phyloP scores from a whole-genome alignment of 2,113 vertebrate species.

The Pelusios castaneus region DNA sequence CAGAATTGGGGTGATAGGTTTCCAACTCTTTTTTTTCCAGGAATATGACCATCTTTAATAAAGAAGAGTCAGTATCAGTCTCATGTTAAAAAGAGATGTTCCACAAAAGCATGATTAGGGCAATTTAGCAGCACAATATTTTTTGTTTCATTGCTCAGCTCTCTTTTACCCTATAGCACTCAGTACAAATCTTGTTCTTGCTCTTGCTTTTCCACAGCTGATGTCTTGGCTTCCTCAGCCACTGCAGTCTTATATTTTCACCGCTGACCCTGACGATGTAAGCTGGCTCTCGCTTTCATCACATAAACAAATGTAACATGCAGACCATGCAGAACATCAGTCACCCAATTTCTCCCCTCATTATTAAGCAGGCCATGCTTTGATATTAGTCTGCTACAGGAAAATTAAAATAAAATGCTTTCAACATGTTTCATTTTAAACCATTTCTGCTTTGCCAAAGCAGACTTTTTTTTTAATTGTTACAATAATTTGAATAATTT shows the following conservation, averaged over 20 bases:
- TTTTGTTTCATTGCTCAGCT: background rate
- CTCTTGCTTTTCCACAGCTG: constrained; percentile 45
- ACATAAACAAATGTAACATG: constrained; percentile 60
- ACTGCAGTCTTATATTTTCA: constrained; percentile 42
- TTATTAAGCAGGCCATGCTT: constrained; percentile 40
- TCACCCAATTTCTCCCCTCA: constrained; percentile 41
- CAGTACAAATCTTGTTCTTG: background rate
- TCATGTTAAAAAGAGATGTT: background rate
- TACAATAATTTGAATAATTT: background rate
- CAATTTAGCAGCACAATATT: background rate
- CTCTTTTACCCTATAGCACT: constrained; percentile 9
- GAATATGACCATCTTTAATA: background rate
- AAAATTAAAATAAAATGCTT: constrained; percentile 57
- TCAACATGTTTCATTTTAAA: constrained; percentile 40
- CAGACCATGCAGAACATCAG: constrained; percentile 63
- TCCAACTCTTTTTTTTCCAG: background rate
- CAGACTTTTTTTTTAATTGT: background rate
- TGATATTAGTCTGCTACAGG: constrained; percentile 37
- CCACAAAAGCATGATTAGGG: background rate
- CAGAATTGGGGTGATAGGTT: background rate
- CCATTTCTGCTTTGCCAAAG: constrained; percentile 51
- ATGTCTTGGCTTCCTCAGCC: constrained; percentile 34
- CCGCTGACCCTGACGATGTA: constrained; percentile 60
- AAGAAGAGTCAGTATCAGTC: background rate
- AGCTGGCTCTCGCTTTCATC: constrained; percentile 59